Evolutionary conservation across 2,113 vertebrate species (phyloP), one percentile per base, ranked within the genome.

Genomic region (Heliornis fulica): DNA sequence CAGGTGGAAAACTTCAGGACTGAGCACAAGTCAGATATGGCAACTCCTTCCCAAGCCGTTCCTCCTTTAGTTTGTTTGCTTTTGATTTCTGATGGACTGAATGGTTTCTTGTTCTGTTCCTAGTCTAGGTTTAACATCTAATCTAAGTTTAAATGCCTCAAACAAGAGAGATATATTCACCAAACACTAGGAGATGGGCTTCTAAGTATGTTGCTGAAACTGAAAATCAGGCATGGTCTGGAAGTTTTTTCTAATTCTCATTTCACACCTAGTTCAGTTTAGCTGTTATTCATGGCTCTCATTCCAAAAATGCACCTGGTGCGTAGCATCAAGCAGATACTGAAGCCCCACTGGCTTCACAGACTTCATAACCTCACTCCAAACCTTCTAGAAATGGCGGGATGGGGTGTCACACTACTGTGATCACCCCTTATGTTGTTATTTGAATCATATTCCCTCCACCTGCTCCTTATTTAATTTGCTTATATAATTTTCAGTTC

Each of bases 161-260:
- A 59, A 66, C 23, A 89, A 89, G 72, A 48, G 17, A 65, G 29
- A 61, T 2, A 2, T 64, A 60, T 51, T 83, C 56, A 68, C 32
- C 20, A 87, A 87, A 87, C 28, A 10, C 32, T 70, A 63, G 64
- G 45, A 89, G 48, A 76, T 50, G 25, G 15, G 13, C 61, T 84
- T 85, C 2, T 48, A 68, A 87, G 45, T 66, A 76, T 29, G 66
- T 34, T 43, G 13, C 41, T 90, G 75, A 83, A 71, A 69, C 16
- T 81, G 71, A 93, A 93, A 96, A 91, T 86, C 68, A 94, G 71
- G 66, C 56, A n/a, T 22, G 29, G 66, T 57, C 66, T 87, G 41
- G 23, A 92, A 18, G 22, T 71, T 94, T 86, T 91, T 92, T 71
- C 64, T 90, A 83, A 81, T 48, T 32, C 19, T 92, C 28, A 86